phyloP scores from a whole-genome alignment of 2,113 vertebrate species.

The Pogonocichla stellata region DNA sequence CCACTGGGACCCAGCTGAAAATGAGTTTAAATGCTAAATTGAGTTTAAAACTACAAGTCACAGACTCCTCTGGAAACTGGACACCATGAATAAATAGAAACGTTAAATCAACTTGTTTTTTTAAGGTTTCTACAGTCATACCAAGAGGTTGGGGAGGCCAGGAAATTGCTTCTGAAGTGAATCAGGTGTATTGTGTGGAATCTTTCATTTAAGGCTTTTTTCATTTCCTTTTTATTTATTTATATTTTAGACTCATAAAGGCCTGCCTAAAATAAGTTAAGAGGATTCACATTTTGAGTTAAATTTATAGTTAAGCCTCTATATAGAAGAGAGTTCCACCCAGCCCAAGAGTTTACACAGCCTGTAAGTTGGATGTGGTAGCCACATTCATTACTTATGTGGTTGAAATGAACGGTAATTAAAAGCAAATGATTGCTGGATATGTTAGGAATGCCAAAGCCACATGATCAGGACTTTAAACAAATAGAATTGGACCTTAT shows the following conservation, averaged over 20 bases:
- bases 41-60: constrained; percentile 75
- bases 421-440: constrained; percentile 70
- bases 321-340: constrained; percentile 27
- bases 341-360: constrained; percentile 33
- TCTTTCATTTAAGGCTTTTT: constrained; percentile 61
- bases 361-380: constrained; percentile 8
- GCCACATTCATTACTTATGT: constrained; percentile 55
- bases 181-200: constrained; percentile 68
- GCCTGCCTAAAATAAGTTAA: constrained; percentile 56
- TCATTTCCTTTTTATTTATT: constrained; percentile 65
- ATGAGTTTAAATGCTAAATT: constrained; percentile 80
- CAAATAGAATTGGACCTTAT: constrained; percentile 62
- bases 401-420: constrained; percentile 74
- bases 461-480: constrained; percentile 61
- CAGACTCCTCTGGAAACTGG: constrained; percentile 72
- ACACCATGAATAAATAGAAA: constrained; percentile 79
- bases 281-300: constrained; percentile 35
- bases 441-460: constrained; percentile 63
- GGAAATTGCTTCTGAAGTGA: constrained; percentile 67
- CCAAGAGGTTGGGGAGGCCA: constrained; percentile 54
- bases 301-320: constrained; percentile 26
- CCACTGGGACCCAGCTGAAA: constrained; percentile 75
- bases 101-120: constrained; percentile 74
- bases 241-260: constrained; percentile 42
- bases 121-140: constrained; percentile 67